Evolutionary conservation across 2,113 vertebrate species (phyloP).

Genomic region (Lophius piscatorius): DNA sequence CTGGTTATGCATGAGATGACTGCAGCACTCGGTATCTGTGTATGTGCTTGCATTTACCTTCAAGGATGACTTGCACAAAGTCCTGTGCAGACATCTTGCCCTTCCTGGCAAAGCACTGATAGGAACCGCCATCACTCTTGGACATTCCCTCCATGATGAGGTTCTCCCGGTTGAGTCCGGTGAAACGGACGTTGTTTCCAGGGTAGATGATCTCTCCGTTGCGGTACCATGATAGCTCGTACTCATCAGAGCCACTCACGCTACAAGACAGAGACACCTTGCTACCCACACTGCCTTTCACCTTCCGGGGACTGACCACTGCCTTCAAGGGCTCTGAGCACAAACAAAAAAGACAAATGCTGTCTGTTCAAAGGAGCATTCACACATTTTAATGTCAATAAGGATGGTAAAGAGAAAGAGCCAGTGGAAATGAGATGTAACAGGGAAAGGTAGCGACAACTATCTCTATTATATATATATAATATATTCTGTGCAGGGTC

Average conservation of each 20-base stretch:
- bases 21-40: not conserved
- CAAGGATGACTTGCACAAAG: slow-evolving; percentile 94
- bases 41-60: slow-evolving; percentile 80
- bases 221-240: slow-evolving; percentile 95
- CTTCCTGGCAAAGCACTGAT: slow-evolving; percentile 96
- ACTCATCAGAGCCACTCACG: slow-evolving; percentile 91
- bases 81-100: slow-evolving; percentile 97
- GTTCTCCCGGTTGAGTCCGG: slow-evolving; percentile 89
- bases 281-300: slow-evolving; percentile 96
- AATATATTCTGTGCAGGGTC: too few species aligned
- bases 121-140: slow-evolving; percentile 95
- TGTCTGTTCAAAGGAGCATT: not conserved
- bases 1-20: slow-evolving; percentile 36
- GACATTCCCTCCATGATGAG: slow-evolving; percentile 98
- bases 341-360: slow-evolving; percentile 2
- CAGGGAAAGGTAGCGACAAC: too few species aligned
- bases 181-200: slow-evolving; percentile 91
- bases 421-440: too few species aligned
- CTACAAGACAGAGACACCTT: slow-evolving; percentile 97
- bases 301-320: slow-evolving; percentile 92
- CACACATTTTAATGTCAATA: not conserved
- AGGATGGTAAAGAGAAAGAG: not conserved
- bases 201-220: slow-evolving; percentile 94
- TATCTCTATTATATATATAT: too few species aligned
- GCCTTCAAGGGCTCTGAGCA: slow-evolving; percentile 92